Evolutionary conservation across 2,113 vertebrate species (phyloP).

Genomic region (Cairina moschata): DNA sequence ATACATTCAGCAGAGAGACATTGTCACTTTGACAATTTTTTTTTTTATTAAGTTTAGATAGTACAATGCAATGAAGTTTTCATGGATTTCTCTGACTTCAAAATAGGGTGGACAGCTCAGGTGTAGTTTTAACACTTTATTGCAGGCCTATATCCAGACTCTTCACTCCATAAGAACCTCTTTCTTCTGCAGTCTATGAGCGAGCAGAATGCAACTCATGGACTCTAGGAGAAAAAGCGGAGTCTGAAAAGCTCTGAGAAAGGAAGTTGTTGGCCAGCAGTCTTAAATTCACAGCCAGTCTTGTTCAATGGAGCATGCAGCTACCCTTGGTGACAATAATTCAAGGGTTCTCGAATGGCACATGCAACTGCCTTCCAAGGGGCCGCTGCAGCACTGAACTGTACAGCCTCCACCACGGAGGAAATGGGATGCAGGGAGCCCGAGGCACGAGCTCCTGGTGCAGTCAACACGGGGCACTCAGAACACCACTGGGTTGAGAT

Average conservation of each 20-base stretch:
- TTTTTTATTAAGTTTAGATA: slow-evolving; percentile 77
- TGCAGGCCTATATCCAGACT: slow-evolving; percentile 30
- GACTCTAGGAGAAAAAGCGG: slow-evolving; percentile 70
- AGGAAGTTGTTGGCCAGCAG: slow-evolving; percentile 25
- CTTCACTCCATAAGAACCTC: slow-evolving; percentile 12
- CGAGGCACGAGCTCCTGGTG: not conserved
- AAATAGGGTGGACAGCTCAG: slow-evolving; percentile 2
- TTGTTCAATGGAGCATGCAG: not conserved
- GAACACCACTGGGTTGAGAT: not conserved
- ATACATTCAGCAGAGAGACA: slow-evolving; percentile 78
- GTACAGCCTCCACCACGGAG: not conserved
- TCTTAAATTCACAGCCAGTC: slow-evolving; percentile 20
- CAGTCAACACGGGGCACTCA: not conserved
- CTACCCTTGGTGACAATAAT: not conserved
- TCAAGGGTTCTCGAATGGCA: slow-evolving; percentile 1
- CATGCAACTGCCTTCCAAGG: not conserved
- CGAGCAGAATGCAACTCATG: slow-evolving; percentile 3
- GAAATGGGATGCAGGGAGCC: not conserved
- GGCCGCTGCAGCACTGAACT: not conserved
- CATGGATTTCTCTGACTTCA: slow-evolving; percentile 56
- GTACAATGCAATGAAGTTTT: slow-evolving; percentile 40
- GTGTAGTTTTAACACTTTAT: slow-evolving; percentile 29
- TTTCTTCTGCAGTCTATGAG: slow-evolving; percentile 70
- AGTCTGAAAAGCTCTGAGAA: slow-evolving; percentile 24
- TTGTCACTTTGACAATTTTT: slow-evolving; percentile 70